Conservation (phyloP, 2,888 invertebrate species). For the Troides aeacus region DNA sequence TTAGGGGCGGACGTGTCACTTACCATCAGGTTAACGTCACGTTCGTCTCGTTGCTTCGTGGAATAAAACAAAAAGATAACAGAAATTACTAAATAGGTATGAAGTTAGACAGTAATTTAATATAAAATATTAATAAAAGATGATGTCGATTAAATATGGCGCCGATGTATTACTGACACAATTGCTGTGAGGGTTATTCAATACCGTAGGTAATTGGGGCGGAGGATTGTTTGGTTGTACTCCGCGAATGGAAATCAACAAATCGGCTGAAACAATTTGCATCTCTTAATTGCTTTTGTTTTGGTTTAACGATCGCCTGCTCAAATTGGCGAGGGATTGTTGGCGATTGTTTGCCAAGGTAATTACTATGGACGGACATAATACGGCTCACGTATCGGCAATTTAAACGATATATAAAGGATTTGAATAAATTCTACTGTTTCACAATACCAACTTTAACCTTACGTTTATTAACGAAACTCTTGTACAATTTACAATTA, state of each 20-base stretch:
- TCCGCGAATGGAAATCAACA: constrained; percentile 29
- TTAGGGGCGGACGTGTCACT: too few species aligned
- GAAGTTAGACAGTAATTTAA: too few species aligned
- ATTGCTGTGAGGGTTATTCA: constrained; percentile 8
- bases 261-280: constrained; percentile 31
- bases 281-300: constrained; percentile 38
- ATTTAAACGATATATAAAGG: constrained; percentile 2
- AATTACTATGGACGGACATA: constrained; percentile 22
- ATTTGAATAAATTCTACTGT: constrained; percentile 1
- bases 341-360: constrained; percentile 22
- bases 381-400: constrained; percentile 8
- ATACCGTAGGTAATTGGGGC: constrained; percentile 35
- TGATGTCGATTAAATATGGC: neutral
- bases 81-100: too few species aligned
- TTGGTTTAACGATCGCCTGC: constrained; percentile 28
- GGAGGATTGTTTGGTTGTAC: constrained; percentile 33
- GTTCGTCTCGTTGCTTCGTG: too few species aligned
- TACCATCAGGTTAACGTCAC: too few species aligned
- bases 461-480: too few species aligned
- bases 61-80: too few species aligned
- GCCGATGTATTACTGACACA: constrained; percentile 8
- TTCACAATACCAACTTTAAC: too few species aligned
- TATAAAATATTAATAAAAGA: neutral
- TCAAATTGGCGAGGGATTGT: constrained; percentile 22
- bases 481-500: too few species aligned